These are phyloP conservation scores for Synodontis membranacea DNA, from an alignment of 2,113 vertebrate genomes.

Conservation along the genomic window DNA sequence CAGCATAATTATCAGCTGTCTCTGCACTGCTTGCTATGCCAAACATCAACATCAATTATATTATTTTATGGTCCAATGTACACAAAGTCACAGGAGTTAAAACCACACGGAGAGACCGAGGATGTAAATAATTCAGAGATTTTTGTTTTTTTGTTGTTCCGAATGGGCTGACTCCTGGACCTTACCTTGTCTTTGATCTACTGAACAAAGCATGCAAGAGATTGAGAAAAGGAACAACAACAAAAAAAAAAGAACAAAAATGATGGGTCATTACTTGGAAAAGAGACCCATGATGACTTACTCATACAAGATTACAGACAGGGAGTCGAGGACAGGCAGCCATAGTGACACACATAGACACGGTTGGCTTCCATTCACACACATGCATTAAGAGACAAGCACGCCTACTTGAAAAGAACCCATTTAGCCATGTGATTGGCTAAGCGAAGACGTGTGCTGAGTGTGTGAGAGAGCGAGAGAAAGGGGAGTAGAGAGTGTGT, in stretches of 20 bases:
- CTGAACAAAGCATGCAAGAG: neutral
- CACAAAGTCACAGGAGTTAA: neutral
- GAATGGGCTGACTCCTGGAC: neutral
- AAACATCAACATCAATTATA: constrained; percentile 1
- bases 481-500: neutral
- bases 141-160: neutral
- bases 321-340: neutral
- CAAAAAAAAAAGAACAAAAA: neutral
- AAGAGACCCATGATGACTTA: neutral
- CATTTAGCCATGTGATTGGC: constrained; percentile 40
- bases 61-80: neutral
- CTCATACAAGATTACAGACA: constrained; percentile 22
- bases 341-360: neutral
- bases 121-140: neutral
- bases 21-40: neutral
- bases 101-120: neutral
- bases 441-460: constrained; percentile 16
- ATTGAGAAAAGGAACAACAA: neutral
- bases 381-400: constrained; percentile 19
- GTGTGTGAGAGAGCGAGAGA: neutral
- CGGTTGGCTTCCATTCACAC: neutral
- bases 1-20: neutral
- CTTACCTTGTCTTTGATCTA: constrained; percentile 7
- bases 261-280: neutral
- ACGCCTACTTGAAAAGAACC: constrained; percentile 34